Conservation (phyloP, 2,797 vertebrate species). For the Phalloptychus januarius region DNA sequence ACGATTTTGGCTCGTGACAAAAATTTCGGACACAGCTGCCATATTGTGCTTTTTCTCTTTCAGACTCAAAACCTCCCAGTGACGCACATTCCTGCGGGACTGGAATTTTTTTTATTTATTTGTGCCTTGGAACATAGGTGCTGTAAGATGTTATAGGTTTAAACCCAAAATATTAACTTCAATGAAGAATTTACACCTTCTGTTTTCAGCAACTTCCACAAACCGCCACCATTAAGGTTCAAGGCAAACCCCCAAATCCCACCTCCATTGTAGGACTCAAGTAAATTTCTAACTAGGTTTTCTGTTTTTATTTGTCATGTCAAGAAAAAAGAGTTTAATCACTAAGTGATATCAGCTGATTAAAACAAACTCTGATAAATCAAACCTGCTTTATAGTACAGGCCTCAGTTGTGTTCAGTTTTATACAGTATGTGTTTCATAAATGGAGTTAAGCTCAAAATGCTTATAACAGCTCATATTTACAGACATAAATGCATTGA, state of each 20-base stretch:
- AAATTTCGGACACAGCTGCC: no score
- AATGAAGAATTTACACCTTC: background rate
- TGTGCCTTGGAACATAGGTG: background rate
- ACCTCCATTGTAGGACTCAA: background rate
- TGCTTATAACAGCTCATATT: background rate
- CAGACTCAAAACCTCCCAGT: background rate
- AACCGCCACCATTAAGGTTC: background rate
- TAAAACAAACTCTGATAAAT: background rate
- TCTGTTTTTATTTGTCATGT: background rate
- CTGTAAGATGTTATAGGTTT: background rate
- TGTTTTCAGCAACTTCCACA: background rate
- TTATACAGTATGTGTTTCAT: background rate
- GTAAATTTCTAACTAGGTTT: background rate
- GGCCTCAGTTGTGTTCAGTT: background rate
- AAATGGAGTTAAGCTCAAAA: background rate
- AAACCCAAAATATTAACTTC: background rate
- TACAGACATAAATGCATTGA: background rate
- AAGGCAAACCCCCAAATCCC: background rate
- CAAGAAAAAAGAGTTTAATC: background rate
- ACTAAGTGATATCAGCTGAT: background rate
- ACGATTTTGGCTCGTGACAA: no score
- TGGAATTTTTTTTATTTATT: background rate
- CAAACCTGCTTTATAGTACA: background rate
- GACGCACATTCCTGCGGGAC: background rate
- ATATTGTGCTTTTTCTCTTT: background rate